phyloP scores from a whole-genome alignment of 2,888 invertebrate species.

The Trisateles emortualis region DNA sequence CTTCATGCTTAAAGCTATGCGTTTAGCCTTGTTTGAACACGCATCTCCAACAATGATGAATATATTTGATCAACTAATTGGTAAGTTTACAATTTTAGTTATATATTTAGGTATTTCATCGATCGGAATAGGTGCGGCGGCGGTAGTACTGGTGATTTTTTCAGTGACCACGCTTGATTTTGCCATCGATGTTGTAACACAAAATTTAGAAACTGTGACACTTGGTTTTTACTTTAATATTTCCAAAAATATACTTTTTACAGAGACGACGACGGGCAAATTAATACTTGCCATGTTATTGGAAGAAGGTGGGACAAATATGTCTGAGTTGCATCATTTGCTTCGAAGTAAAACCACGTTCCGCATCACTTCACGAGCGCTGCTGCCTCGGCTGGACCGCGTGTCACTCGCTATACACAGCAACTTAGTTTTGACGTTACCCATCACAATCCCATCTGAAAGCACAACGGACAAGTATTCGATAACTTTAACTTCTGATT shows the following conservation, averaged over 20 bases:
- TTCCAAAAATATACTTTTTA: constrained; percentile 43
- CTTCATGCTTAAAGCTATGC: constrained; percentile 72
- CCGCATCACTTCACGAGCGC: constrained; percentile 62
- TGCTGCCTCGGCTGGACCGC: constrained; percentile 62
- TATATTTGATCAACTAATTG: constrained; percentile 73
- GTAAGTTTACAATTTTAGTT: constrained; percentile 48
- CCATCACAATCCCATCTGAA: constrained; percentile 62
- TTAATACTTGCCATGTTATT: constrained; percentile 72
- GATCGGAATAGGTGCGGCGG: no score
- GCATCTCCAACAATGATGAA: constrained; percentile 74
- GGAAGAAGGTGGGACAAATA: constrained; percentile 71
- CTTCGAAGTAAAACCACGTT: constrained; percentile 63
- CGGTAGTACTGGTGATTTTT: no score
- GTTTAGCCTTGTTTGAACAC: constrained; percentile 72
- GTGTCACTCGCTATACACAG: constrained; percentile 68
- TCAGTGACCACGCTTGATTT: no score
- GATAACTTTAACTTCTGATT: constrained; percentile 75
- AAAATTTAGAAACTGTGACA: no score
- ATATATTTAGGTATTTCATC: neutral
- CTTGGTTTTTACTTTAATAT: no score
- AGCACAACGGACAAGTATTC: constrained; percentile 70
- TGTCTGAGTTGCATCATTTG: constrained; percentile 73
- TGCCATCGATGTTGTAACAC: no score
- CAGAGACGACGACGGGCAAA: constrained; percentile 74
- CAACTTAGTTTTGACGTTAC: constrained; percentile 59